These are phyloP conservation scores for Nineta flava DNA, from an alignment of 2,888 invertebrate genomes.

Conservation along the genomic window DNA sequence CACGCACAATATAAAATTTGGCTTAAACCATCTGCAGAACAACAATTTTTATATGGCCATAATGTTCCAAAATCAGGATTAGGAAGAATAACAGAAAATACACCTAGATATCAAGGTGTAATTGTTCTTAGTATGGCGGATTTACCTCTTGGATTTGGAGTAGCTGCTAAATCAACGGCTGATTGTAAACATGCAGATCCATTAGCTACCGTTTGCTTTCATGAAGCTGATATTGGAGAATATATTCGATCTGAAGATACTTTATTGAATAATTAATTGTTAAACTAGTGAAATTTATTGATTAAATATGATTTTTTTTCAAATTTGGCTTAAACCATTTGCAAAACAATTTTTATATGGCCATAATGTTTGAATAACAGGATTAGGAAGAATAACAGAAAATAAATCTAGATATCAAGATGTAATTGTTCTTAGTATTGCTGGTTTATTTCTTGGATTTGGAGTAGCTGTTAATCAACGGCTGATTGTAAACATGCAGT, in stretches of 20 bases:
- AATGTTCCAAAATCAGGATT: slow-evolving; percentile 91
- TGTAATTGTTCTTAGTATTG: slow-evolving; percentile 86
- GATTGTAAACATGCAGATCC: slow-evolving; percentile 92
- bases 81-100: slow-evolving; percentile 91
- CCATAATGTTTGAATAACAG: slow-evolving; percentile 88
- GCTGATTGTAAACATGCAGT: slow-evolving; percentile 85
- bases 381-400: slow-evolving; percentile 91
- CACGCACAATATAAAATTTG: slow-evolving; percentile 97
- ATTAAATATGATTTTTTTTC: too few species aligned
- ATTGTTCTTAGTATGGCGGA: slow-evolving; percentile 89
- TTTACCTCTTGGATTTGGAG: slow-evolving; percentile 86
- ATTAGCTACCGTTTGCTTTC: slow-evolving; percentile 78
- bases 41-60: slow-evolving; percentile 95
- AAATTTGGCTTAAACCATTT: slow-evolving; percentile 91
- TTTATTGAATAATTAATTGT: slow-evolving; percentile 30
- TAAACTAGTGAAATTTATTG: too few species aligned
- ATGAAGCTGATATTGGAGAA: slow-evolving; percentile 96
- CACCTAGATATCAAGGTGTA: slow-evolving; percentile 83
- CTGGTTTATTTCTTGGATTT: slow-evolving; percentile 84
- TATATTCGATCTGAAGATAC: slow-evolving; percentile 84
- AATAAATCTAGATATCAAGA: slow-evolving; percentile 87
- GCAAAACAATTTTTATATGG: slow-evolving; percentile 97
- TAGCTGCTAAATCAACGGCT: slow-evolving; percentile 76
- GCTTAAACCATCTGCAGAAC: slow-evolving; percentile 90
- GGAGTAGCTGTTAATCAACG: slow-evolving; percentile 85